Percentiles rank a stretch among this genome's conserved stretches.
Evolutionary conservation across 2,797 vertebrate species (phyloP).

Genomic region (Alca torda): DNA sequence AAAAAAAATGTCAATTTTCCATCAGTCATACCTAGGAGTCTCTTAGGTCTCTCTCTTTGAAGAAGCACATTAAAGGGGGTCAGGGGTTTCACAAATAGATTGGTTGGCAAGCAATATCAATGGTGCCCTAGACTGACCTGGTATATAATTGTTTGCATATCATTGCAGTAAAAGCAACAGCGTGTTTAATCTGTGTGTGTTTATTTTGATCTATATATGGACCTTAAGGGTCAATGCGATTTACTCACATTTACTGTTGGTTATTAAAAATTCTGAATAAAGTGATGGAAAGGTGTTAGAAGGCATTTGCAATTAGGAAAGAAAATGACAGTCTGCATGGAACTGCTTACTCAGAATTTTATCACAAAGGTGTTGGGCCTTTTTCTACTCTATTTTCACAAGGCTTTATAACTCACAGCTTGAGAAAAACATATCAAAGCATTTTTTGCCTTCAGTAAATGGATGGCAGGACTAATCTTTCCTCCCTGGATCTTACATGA

Average conservation of each 20-base stretch:
- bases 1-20: background rate
- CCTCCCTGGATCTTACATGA: background rate
- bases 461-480: background rate
- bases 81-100: constrained; percentile 69
- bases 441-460: constrained; percentile 8
- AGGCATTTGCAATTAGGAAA: constrained; percentile 66
- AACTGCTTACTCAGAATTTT: constrained; percentile 72
- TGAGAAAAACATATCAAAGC: constrained; percentile 25
- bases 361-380: constrained; percentile 8
- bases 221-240: constrained; percentile 74
- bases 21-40: constrained; percentile 8
- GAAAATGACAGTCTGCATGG: constrained; percentile 61
- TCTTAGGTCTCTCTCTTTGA: constrained; percentile 24
- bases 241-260: constrained; percentile 71
- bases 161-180: constrained; percentile 64
- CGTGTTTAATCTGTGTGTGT: constrained; percentile 64
- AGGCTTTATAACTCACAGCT: constrained; percentile 4
- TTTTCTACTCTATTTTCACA: constrained; percentile 19
- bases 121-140: constrained; percentile 59
- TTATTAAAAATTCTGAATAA: constrained; percentile 77
- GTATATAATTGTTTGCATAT: constrained; percentile 72
- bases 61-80: constrained; percentile 58
- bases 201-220: constrained; percentile 70
- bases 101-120: constrained; percentile 70
- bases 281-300: constrained; percentile 72